Evolutionary conservation across 2,113 vertebrate species (phyloP), one percentile per base, ranked within the genome.

Genomic region (Periophthalmodon schlosseri): DNA sequence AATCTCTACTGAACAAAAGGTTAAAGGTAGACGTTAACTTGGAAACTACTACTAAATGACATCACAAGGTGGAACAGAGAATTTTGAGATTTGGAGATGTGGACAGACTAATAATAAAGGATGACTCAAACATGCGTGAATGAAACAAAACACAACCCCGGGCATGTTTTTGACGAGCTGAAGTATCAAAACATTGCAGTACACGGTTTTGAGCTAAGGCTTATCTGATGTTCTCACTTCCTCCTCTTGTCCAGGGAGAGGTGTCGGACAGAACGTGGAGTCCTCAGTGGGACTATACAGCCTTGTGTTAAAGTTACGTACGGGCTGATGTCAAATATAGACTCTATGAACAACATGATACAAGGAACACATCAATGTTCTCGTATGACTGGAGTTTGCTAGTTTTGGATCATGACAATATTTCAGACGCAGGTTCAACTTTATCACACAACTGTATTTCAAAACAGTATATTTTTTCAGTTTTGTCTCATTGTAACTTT

Each of bases 281-380:
- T 44, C 47, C 63, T 50, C 44, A 60, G 21, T 52, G 70, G 76
- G 50, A 71, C 63, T 69, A 46, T 10, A 16, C 67, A 8, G 2
- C 50, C 60, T 39, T 23, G 47, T 61, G 63, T 73, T 75, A 24
- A 39, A 76, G 77, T 76, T 87, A 86, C 76, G 85, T 76, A 79
- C 46, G 56, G 36, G 74, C 63, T 74, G 52, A 82, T 44, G 47
- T 54, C 49, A 56, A 7, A 15, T 69, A 75, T 64, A 7, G 70
- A 78, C 63, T 61, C 68, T 81, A 67, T 73, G 10, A 14, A 21
- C 52, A 34, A n/a, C 71, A 73, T 67, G 69, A 75, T 79, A 86
- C 23, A 54, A 28, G 49, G 58, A 74, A 68, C 34, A 56, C 6
- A 73, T 21, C 34, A 21, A 76, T 50, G 74, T 75, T 36, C 68